Evolutionary conservation across 2,113 vertebrate genomes (phyloP), one percentile per base, ranked within the genome.

Genomic region (Clarias macrocephalus): DNA sequence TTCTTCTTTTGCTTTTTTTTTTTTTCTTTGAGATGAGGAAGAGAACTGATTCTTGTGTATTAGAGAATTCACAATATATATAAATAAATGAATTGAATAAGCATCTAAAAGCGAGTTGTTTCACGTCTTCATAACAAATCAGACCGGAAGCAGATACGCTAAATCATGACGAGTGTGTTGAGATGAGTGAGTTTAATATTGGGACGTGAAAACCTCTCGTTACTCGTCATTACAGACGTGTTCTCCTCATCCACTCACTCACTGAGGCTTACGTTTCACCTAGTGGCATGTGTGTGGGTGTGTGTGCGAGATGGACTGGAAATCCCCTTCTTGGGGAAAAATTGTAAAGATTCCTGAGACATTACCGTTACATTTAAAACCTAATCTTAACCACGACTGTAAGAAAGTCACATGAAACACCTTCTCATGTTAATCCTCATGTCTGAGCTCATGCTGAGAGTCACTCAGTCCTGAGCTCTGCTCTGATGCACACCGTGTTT

Each of bases 401-500:
- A 19, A 18, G 28, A 72, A 10, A 1, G 42, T 12, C 33, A 23
- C 15, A 19, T 19, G 15, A 73, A 73, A 73, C 18, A 2, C 9
- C 7, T 3, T 70, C 30, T 37, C 30, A 62, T 0, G 4, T 68
- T 30, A 70, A 70, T 70, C 5, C 3, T 37, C 68, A 21, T 9
- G 28, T 70, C 18, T n/a, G n/a, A n/a, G n/a, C n/a, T n/a, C 11
- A 37, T 5, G 42, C 37, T 23, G 10, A 48, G 5, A 10, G n/a
- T 79, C 54, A 4, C 56, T 62, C 79, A 21, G 10, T 33, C 10
- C 30, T 65, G 28, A 75, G 25, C 60, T 70, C 4, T 9, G 19
- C 33, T 81, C 23, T 59, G n/a, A 59, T n/a, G 18, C 54, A 2
- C 3, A 73, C 90, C 90, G 89, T 92, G 89, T 88, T 92, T 91